Conservation (phyloP, 2,797 vertebrate species). For the Microchirus variegatus region DNA sequence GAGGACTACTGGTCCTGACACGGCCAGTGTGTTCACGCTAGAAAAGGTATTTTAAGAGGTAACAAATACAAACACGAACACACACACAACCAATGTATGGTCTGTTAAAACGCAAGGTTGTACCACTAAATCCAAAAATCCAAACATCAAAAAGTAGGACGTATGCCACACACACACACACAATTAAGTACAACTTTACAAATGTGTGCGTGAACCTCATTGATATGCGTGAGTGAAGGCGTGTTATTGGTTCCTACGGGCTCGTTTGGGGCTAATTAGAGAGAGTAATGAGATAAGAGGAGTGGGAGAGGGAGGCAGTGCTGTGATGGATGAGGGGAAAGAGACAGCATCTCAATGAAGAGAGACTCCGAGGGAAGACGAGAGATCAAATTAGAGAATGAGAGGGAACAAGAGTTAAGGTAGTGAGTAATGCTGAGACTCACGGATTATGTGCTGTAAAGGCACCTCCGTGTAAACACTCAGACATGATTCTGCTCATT, state of each 20-base stretch:
- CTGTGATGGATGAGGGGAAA: constrained; percentile 62
- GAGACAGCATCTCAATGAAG: constrained; percentile 70
- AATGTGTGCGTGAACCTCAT: constrained; percentile 49
- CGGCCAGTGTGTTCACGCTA: too few species aligned
- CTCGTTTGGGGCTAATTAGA: constrained; percentile 75
- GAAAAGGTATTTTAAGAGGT: too few species aligned
- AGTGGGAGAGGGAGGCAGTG: constrained; percentile 57
- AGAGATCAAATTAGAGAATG: constrained; percentile 64
- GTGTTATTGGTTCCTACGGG: constrained; percentile 70
- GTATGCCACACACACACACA: constrained; percentile 11
- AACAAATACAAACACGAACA: too few species aligned
- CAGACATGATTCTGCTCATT: too few species aligned
- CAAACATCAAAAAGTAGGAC: constrained; percentile 22
- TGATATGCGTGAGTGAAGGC: constrained; percentile 62
- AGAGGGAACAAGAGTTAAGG: constrained; percentile 52
- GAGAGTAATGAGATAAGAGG: constrained; percentile 76
- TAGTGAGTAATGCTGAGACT: constrained; percentile 45
- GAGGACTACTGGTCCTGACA: too few species aligned
- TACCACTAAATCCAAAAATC: constrained; percentile 19
- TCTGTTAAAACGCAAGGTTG: too few species aligned
- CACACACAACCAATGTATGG: too few species aligned
- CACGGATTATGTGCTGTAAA: constrained; percentile 35
- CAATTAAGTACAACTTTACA: constrained; percentile 30
- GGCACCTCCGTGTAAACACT: too few species aligned
- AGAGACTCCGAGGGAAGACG: constrained; percentile 45